phyloP scores from a whole-genome alignment of 2,888 invertebrate genomes.

The Hypolimnas misippus region DNA sequence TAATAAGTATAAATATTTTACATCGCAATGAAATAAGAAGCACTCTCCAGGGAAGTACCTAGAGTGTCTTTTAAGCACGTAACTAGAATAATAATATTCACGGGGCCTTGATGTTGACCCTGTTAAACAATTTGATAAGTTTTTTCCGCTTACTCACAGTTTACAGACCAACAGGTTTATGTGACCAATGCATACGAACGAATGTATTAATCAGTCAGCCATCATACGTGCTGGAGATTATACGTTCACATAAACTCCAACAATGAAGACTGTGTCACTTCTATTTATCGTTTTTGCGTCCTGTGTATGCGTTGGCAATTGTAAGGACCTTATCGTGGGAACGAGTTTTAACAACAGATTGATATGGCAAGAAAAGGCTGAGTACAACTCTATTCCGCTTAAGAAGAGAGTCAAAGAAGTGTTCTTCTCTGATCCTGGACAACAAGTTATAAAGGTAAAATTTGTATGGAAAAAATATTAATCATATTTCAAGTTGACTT shows the following conservation, averaged over 20 bases:
- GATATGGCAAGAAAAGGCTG: conserved; percentile 71
- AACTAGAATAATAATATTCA: conserved; percentile 15
- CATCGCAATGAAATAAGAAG: not conserved
- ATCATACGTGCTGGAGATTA: conserved; percentile 54
- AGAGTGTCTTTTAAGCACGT: not conserved
- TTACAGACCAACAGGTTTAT: conserved; percentile 56
- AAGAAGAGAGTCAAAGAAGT: conserved; percentile 78
- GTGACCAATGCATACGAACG: conserved; percentile 43
- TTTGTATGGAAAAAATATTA: not conserved
- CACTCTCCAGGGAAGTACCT: not conserved
- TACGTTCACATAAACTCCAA: conserved; percentile 49
- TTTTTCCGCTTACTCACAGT: conserved; percentile 58
- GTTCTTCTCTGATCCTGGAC: conserved; percentile 74
- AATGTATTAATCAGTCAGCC: conserved; percentile 54
- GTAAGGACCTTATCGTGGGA: conserved; percentile 75
- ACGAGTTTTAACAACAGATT: conserved; percentile 73
- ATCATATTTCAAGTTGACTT: too few relatives aligned
- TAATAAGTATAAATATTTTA: not conserved
- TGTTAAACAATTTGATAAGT: conserved; percentile 49
- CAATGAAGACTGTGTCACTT: conserved; percentile 66
- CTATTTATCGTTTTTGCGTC: conserved; percentile 61
- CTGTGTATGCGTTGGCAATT: conserved; percentile 58
- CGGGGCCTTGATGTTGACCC: conserved; percentile 23
- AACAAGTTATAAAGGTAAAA: conserved; percentile 75
- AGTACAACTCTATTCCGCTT: conserved; percentile 72